These are phyloP conservation scores for Malurus alboscapulatus DNA, from an alignment of 2,113 vertebrate genomes.

Conservation along the genomic window DNA sequence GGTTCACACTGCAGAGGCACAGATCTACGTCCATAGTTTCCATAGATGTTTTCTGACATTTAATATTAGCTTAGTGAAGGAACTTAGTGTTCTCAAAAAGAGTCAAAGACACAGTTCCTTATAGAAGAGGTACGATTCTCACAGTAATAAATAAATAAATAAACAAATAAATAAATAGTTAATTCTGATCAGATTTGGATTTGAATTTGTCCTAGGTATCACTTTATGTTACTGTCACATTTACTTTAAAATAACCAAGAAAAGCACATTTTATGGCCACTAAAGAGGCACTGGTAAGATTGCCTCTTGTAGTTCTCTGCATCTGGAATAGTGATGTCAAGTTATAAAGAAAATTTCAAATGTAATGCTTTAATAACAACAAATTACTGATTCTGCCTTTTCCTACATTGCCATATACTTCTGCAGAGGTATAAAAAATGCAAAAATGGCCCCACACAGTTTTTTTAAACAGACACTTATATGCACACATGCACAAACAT, in stretches of 20 bases:
- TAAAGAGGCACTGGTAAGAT: background rate
- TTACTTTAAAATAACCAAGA: background rate
- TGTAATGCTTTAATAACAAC: background rate
- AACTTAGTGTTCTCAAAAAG: background rate
- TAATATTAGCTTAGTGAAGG: background rate
- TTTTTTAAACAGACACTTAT: background rate
- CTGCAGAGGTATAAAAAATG: background rate
- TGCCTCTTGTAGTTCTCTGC: background rate
- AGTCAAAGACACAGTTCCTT: background rate
- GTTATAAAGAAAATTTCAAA: background rate
- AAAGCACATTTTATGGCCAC: background rate
- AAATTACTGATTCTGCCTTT: background rate
- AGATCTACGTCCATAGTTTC: background rate
- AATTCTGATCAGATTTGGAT: background rate
- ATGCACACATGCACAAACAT: background rate
- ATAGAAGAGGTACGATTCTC: background rate
- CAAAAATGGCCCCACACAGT: rapidly evolving
- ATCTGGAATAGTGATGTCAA: background rate
- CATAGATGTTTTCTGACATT: background rate
- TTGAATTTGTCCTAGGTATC: background rate
- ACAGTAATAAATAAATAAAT: background rate
- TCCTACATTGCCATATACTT: background rate
- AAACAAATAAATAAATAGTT: background rate
- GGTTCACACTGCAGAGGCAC: background rate
- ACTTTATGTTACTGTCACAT: background rate